phyloP scores from a whole-genome alignment of 2,797 vertebrate species.

The Cyclura pinguis region DNA sequence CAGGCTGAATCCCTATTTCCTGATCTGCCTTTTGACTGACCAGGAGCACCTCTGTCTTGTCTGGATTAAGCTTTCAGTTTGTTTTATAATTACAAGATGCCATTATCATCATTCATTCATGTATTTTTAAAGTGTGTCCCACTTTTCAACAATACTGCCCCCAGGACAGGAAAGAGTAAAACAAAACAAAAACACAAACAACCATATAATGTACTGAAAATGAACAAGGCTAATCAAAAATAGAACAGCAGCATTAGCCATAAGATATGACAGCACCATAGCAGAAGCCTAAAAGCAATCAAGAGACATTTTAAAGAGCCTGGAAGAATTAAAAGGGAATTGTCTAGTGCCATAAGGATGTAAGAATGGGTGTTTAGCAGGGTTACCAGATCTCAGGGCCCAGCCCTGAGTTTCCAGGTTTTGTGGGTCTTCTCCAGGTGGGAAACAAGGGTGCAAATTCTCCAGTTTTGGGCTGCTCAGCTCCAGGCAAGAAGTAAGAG shows the following conservation, averaged over 20 bases:
- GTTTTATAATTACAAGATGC: neutral
- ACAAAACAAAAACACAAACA: neutral
- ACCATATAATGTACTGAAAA: neutral
- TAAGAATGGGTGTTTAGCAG: neutral
- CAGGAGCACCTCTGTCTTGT: too few species aligned
- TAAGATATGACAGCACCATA: neutral
- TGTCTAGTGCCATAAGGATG: too few species aligned
- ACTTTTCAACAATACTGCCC: neutral
- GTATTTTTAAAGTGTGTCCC: neutral
- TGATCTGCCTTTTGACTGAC: too few species aligned
- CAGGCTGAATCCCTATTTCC: too few species aligned
- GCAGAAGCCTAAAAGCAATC: neutral
- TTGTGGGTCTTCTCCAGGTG: too few species aligned
- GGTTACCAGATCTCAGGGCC: too few species aligned
- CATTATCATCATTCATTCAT: neutral
- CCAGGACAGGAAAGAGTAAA: neutral
- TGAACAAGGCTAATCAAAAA: neutral
- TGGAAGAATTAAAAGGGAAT: neutral
- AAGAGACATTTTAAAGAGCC: neutral
- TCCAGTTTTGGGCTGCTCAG: too few species aligned
- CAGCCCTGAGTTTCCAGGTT: too few species aligned
- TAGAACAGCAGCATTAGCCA: neutral
- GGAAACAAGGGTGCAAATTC: too few species aligned
- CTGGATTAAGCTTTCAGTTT: neutral
- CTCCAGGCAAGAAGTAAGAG: too few species aligned